Base-by-base conservation (phyloP, 2,888 invertebrate species). In the Steinernema hermaphroditum region DNA sequence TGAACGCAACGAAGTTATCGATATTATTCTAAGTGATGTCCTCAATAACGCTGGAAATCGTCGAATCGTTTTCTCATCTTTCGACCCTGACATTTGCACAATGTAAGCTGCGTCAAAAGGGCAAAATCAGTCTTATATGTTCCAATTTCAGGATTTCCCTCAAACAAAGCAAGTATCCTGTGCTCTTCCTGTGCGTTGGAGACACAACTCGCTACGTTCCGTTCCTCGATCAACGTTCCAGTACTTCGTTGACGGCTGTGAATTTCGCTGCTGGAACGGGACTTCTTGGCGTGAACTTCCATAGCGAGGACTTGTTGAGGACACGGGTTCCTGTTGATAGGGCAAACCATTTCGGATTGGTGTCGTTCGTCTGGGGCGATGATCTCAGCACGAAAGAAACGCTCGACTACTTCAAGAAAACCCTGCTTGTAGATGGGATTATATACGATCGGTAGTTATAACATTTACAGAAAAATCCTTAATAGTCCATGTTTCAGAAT, bases 351-450 rank as follows among this genome's bases (percentile, higher is more conserved):
- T 91, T 91, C 24, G 93, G 93, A 14, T 90, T 96, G 71, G 91
- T 95, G 4, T 91, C 95, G 77, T 97, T 97, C 88, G 94, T 94
- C 85, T 97, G 96, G 96, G 97, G 97, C 32, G 95, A 96, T 83
- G 94, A 95, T 43, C 49, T 78, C n/a, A 71, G 70, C 34, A 76
- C 76, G 87, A 92, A 92, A 78, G 91, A 91, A 50, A 93, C 92
- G 0, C 93, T 96, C 72, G 91, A 91, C 84, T 91, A 92, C 86
- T 90, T 97, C 41, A 95, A 95, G 87, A 95, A 94, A 87, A 91
- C 92, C 77, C 90, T 94, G 83, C 95, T 95, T 0, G 90, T 97
- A 43, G 94, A 98, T 87, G 97, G 94, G 57, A 93, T 98, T 73
- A 96, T 97, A 86, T 96, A 95, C 86, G 97, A 98, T 88, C 93